Conservation (phyloP, 2,113 vertebrate species). For the Neopipo cinnamomea region DNA sequence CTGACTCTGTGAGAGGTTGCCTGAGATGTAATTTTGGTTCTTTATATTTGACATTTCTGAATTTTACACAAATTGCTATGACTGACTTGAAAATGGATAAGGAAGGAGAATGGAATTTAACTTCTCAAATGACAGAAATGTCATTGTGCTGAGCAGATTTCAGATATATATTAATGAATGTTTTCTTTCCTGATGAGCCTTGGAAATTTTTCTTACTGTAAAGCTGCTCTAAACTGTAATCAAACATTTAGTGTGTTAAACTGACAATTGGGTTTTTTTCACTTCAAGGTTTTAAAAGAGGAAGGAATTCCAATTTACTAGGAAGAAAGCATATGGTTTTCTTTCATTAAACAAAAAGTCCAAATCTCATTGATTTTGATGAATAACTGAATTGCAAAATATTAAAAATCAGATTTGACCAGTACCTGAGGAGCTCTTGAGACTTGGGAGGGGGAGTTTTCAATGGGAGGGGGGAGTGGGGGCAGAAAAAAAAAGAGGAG, state of each 20-base stretch:
- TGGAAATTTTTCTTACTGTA: background rate
- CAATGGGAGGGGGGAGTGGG: background rate
- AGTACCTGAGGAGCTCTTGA: background rate
- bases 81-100: background rate
- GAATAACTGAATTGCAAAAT: background rate
- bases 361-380: background rate
- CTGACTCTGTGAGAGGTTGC: background rate
- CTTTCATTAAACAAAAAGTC: accelerated
- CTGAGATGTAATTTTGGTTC: background rate
- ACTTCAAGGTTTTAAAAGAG: background rate
- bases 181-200: background rate
- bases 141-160: background rate
- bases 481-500: background rate
- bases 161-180: background rate
- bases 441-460: background rate
- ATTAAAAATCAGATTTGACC: background rate
- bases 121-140: background rate
- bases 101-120: background rate
- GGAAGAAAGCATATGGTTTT: background rate
- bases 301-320: background rate
- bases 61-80: background rate
- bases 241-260: background rate
- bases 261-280: background rate
- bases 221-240: background rate
- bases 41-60: background rate